A percentile compares a stretch with the other conserved stretches of the same genome.
Evolutionary conservation across 1,140 invertebrate genomes (phyloP).

Genomic region (Drosophila ironensis): DNA sequence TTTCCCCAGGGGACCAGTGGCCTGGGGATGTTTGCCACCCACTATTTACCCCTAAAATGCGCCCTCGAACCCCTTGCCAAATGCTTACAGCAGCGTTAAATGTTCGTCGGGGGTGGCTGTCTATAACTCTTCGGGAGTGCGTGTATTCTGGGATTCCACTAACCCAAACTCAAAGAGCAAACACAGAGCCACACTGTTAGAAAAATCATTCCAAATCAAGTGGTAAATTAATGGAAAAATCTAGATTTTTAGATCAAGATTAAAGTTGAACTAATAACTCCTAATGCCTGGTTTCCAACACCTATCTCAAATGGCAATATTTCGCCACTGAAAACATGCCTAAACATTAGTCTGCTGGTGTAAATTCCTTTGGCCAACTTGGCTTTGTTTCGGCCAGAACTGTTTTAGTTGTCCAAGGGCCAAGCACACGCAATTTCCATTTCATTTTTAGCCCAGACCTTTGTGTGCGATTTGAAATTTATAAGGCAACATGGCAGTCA

Average conservation of each 20-base stretch:
- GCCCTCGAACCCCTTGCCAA: constrained; percentile 3
- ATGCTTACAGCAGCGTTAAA: constrained; percentile 62
- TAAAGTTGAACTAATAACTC: no score
- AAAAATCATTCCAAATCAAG: no score
- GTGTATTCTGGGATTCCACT: constrained; percentile 31
- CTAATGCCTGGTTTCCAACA: no score
- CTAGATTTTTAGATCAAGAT: no score
- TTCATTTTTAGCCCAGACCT: constrained; percentile 29
- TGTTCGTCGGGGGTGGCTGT: constrained; percentile 36
- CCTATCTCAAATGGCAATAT: no score
- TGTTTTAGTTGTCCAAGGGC: constrained; percentile 28
- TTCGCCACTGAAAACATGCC: neutral
- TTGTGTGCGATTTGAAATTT: constrained; percentile 62
- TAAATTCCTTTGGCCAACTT: constrained; percentile 7
- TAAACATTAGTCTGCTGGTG: neutral
- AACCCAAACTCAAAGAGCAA: constrained; percentile 47
- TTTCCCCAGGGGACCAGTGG: constrained; percentile 11
- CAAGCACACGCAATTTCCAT: constrained; percentile 68
- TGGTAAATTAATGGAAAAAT: neutral
- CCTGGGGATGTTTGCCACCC: constrained; percentile 11
- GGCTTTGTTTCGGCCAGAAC: constrained; percentile 26
- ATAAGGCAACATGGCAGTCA: constrained; percentile 66
- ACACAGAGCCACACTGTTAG: constrained; percentile 23
- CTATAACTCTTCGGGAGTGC: constrained; percentile 14
- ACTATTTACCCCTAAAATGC: no score